phyloP scores from a whole-genome alignment of 2,888 invertebrate species.

The Liodrosophila aerea region DNA sequence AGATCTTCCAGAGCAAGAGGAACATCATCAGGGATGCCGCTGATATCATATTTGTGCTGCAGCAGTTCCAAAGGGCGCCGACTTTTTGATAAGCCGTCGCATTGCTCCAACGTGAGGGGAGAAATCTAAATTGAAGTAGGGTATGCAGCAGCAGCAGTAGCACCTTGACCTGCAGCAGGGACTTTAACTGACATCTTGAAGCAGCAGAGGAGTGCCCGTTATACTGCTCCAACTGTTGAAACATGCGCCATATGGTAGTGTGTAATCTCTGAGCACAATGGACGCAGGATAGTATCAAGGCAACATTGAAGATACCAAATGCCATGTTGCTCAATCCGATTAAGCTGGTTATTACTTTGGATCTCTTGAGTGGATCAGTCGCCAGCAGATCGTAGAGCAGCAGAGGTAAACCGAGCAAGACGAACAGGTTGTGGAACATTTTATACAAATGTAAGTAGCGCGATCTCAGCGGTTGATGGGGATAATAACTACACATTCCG shows the following conservation, averaged over 20 bases:
- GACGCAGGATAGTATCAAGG: background rate
- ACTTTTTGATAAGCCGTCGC: background rate
- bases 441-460: too few species aligned
- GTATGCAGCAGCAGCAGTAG: background rate
- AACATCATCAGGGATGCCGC: slow-evolving; percentile 4
- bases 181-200: background rate
- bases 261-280: background rate
- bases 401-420: background rate
- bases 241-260: background rate
- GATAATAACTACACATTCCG: background rate
- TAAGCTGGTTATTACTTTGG: background rate
- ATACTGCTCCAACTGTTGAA: background rate
- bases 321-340: background rate
- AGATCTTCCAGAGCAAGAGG: slow-evolving; percentile 8
- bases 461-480: background rate
- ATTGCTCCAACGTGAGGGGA: background rate
- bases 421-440: background rate
- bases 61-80: background rate
- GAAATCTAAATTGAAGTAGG: background rate
- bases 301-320: background rate
- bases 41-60: slow-evolving; percentile 1
- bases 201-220: background rate
- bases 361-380: background rate
- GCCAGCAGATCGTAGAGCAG: slow-evolving; percentile 1
- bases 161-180: background rate